Percentiles rank a stretch among this genome's conserved stretches.
phyloP scores from a whole-genome alignment of 2,797 vertebrate genomes.

The Podarcis siculus region DNA sequence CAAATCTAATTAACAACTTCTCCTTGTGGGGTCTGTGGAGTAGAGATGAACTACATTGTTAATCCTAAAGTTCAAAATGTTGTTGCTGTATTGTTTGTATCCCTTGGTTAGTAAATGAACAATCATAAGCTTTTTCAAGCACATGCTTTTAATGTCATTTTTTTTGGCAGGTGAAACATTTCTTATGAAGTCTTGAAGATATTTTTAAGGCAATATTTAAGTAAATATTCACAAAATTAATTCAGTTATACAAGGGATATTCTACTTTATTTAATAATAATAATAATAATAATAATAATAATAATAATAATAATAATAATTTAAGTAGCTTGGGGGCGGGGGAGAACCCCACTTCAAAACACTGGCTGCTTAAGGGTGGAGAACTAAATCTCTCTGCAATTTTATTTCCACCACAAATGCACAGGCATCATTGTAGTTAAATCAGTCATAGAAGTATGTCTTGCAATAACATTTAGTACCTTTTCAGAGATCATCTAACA shows the following conservation, averaged over 20 bases:
- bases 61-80: conserved; percentile 1
- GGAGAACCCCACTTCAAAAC: background rate
- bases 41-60: background rate
- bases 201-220: no score
- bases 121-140: conserved; percentile 16
- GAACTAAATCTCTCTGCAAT: conserved; percentile 26
- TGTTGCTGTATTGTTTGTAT: background rate
- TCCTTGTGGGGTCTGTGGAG: background rate
- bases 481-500: conserved; percentile 64
- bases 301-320: no score
- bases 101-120: conserved; percentile 24
- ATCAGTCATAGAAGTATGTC: conserved; percentile 42
- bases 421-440: conserved; percentile 19
- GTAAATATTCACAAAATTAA: background rate
- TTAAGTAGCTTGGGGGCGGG: background rate
- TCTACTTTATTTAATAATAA: background rate
- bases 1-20: background rate
- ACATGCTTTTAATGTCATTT: background rate
- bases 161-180: background rate
- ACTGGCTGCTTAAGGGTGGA: background rate
- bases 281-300: no score
- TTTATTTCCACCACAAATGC: background rate
- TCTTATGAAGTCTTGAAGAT: background rate
- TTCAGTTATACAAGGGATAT: background rate
- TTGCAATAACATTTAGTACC: conserved; percentile 59